A percentile compares a stretch with the other conserved stretches of the same genome.
These are phyloP conservation scores for Caloenas nicobarica DNA, from an alignment of 2,113 vertebrate species.

Conservation along the genomic window DNA sequence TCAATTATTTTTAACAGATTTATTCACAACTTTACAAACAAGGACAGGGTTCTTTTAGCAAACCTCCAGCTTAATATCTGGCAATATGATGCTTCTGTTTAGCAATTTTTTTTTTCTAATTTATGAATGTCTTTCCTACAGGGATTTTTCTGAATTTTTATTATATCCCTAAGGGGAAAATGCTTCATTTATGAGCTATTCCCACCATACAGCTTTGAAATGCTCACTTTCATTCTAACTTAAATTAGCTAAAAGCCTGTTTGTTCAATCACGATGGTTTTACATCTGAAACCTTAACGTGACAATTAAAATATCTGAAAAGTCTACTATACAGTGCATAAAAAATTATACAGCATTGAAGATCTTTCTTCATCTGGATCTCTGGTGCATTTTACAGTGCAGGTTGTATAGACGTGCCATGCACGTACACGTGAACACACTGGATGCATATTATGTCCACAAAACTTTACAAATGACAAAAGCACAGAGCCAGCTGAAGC, in stretches of 20 bases:
- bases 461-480: background rate
- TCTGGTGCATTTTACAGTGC: background rate
- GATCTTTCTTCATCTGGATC: background rate
- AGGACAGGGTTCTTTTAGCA: slow-evolving; percentile 25
- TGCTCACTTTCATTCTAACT: slow-evolving; percentile 29
- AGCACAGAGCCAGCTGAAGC: background rate
- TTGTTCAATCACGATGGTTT: background rate
- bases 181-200: slow-evolving; percentile 52
- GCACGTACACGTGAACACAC: background rate
- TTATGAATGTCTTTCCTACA: slow-evolving; percentile 58
- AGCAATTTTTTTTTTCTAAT: slow-evolving; percentile 30
- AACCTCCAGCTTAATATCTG: slow-evolving; percentile 35
- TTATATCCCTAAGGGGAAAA: slow-evolving; percentile 50
- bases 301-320: background rate
- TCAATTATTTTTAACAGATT: slow-evolving; percentile 76
- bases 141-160: slow-evolving; percentile 65
- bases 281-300: background rate
- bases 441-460: background rate
- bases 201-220: slow-evolving; percentile 38
- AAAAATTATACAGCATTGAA: background rate
- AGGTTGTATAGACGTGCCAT: background rate
- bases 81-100: slow-evolving; percentile 50
- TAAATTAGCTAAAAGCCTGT: slow-evolving; percentile 49
- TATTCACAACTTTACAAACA: slow-evolving; percentile 77
- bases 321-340: background rate